Conservation (phyloP, 2,113 vertebrate species). For the Paedocypris sp. region DNA sequence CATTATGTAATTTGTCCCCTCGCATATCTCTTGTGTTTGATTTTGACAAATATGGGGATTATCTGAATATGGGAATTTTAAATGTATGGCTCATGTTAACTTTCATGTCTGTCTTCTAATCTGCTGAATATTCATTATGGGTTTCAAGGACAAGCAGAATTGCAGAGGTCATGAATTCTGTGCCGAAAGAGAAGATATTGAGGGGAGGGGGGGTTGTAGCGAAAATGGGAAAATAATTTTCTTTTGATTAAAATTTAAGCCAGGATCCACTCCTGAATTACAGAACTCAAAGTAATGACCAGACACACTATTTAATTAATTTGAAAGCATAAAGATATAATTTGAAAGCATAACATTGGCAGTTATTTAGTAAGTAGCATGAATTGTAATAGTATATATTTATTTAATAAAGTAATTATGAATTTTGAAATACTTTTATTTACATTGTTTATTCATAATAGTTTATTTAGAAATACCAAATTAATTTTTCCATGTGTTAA, state of each 20-base stretch:
- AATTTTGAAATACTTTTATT: too few relatives aligned
- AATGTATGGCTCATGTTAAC: slow-evolving; percentile 41
- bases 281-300: slow-evolving; percentile 6
- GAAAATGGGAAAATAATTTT: slow-evolving; percentile 24
- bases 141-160: slow-evolving; percentile 41
- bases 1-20: slow-evolving; percentile 42
- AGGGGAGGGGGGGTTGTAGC: background rate
- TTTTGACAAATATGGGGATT: slow-evolving; percentile 45
- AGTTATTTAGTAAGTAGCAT: too few relatives aligned
- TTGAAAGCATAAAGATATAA: slow-evolving; percentile 15
- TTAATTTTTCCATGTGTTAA: too few relatives aligned
- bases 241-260: slow-evolving; percentile 37
- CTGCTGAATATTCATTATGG: slow-evolving; percentile 41
- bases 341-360: slow-evolving; percentile 16
- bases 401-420: too few relatives aligned
- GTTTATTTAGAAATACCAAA: too few relatives aligned
- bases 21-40: slow-evolving; percentile 41
- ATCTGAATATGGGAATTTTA: slow-evolving; percentile 40
- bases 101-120: slow-evolving; percentile 43
- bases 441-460: too few relatives aligned
- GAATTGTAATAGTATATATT: too few relatives aligned
- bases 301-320: slow-evolving; percentile 1
- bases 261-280: slow-evolving; percentile 33
- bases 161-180: slow-evolving; percentile 38
- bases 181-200: background rate